These are phyloP conservation scores for Hippolais icterina DNA, from an alignment of 2,113 vertebrate genomes.

Conservation along the genomic window DNA sequence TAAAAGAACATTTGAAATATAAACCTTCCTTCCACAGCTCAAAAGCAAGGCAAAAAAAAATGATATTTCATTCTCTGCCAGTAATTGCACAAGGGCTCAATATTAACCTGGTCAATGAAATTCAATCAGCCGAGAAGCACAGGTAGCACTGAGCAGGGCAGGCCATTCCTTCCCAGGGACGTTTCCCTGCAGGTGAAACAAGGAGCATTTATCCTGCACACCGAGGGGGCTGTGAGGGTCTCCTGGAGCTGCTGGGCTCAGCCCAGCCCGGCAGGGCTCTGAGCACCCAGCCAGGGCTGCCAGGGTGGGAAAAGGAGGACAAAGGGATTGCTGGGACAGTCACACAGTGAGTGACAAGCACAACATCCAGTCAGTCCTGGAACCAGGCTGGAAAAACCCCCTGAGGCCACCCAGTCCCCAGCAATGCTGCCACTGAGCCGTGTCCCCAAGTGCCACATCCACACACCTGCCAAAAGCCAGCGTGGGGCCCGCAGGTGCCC, in stretches of 20 bases:
- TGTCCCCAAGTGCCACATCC: fast-evolving
- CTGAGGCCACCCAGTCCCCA: neutral
- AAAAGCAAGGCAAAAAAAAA: conserved; percentile 1
- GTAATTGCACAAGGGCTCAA: neutral
- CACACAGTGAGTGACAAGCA: neutral
- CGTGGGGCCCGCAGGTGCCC: fast-evolving
- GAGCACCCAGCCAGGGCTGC: neutral
- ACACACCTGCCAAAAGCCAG: fast-evolving
- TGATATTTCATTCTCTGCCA: neutral
- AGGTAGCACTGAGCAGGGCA: neutral
- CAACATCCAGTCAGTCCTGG: neutral
- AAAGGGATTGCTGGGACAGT: neutral
- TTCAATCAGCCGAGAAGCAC: neutral
- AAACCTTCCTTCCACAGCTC: neutral
- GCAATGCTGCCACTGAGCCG: fast-evolving
- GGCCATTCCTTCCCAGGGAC: neutral
- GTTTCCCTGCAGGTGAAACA: neutral
- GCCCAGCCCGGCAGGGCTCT: neutral
- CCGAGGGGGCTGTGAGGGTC: conserved; percentile 8
- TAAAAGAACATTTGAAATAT: conserved; percentile 27
- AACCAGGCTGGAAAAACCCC: neutral
- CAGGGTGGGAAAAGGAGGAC: neutral
- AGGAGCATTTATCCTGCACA: neutral
- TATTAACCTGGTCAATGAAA: conserved; percentile 22
- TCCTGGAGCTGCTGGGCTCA: neutral